These are phyloP conservation scores for Acipenser oxyrinchus DNA, from an alignment of 2,797 vertebrate species.

Conservation along the genomic window DNA sequence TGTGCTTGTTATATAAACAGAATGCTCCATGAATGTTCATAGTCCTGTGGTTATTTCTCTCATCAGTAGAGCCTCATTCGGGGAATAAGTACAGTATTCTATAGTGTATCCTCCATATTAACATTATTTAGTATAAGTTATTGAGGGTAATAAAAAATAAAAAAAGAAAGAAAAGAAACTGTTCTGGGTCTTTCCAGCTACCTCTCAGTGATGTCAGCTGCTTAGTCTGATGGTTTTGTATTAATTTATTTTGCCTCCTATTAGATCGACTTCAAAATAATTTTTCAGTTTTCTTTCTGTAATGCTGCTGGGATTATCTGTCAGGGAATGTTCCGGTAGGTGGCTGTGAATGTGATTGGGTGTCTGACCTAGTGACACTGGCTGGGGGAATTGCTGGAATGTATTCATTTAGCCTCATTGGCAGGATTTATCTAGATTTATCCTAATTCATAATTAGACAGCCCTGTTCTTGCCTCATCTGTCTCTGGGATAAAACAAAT, in stretches of 20 bases:
- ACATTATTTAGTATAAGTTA: too few species aligned
- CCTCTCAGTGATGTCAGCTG: not conserved
- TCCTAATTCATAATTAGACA: not conserved
- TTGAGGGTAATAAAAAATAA: too few species aligned
- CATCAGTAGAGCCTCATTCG: too few species aligned
- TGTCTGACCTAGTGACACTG: not conserved
- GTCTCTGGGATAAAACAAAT: not conserved
- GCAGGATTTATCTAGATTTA: not conserved
- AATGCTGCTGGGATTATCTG: conserved; percentile 1
- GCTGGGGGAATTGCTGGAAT: not conserved
- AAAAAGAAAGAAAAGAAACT: too few species aligned
- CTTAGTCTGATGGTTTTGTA: not conserved
- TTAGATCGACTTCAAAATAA: not conserved
- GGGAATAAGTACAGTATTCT: too few species aligned
- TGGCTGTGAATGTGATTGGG: not conserved
- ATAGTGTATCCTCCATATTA: too few species aligned
- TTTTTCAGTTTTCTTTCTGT: not conserved
- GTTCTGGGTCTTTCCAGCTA: too few species aligned
- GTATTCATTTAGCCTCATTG: not conserved
- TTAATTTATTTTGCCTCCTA: not conserved
- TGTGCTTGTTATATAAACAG: too few species aligned
- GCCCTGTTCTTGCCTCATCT: not conserved
- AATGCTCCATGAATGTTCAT: too few species aligned
- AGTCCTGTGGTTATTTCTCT: too few species aligned
- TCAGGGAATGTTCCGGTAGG: not conserved